A percentile compares a stretch with the other conserved stretches of the same genome.
These are phyloP conservation scores for Rhopalosiphum padi DNA, from an alignment of 1,140 invertebrate genomes.

Conservation along the genomic window DNA sequence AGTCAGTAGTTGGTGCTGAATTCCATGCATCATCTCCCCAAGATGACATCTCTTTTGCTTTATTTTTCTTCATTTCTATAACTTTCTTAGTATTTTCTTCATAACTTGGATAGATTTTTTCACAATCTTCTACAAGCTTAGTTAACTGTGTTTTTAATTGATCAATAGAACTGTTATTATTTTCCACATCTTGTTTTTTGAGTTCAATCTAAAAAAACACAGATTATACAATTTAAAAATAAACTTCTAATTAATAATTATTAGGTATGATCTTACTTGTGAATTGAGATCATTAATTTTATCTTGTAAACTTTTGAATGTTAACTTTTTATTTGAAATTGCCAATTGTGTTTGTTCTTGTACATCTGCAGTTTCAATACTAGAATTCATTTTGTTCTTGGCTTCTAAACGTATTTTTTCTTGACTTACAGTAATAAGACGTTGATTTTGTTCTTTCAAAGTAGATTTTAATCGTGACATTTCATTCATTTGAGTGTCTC, in stretches of 20 bases:
- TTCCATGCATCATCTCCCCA: conserved; percentile 62
- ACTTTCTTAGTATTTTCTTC: conserved; percentile 68
- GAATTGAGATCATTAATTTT: conserved; percentile 73
- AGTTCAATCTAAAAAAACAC: conserved; percentile 57
- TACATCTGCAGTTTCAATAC: conserved; percentile 67
- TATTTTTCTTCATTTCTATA: conserved; percentile 55
- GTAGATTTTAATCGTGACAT: conserved; percentile 86
- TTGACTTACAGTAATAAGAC: conserved; percentile 79
- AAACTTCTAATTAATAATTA: not conserved
- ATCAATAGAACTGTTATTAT: conserved; percentile 76
- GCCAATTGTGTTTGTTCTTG: conserved; percentile 69
- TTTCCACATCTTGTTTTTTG: conserved; percentile 58
- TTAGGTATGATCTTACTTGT: conserved; percentile 65
- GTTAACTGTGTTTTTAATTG: conserved; percentile 73
- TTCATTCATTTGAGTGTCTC: conserved; percentile 88
- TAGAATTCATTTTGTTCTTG: conserved; percentile 72
- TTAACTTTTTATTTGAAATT: conserved; percentile 82
- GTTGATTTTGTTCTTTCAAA: conserved; percentile 79
- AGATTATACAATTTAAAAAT: conserved; percentile 36
- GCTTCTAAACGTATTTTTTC: conserved; percentile 84
- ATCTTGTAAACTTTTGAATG: conserved; percentile 84
- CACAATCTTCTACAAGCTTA: conserved; percentile 69
- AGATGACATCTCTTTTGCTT: conserved; percentile 51
- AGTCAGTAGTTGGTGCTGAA: conserved; percentile 62
- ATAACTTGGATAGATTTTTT: conserved; percentile 69